Base-by-base conservation (phyloP, 2,113 vertebrate genomes). In the Anser brachyrhynchus region DNA sequence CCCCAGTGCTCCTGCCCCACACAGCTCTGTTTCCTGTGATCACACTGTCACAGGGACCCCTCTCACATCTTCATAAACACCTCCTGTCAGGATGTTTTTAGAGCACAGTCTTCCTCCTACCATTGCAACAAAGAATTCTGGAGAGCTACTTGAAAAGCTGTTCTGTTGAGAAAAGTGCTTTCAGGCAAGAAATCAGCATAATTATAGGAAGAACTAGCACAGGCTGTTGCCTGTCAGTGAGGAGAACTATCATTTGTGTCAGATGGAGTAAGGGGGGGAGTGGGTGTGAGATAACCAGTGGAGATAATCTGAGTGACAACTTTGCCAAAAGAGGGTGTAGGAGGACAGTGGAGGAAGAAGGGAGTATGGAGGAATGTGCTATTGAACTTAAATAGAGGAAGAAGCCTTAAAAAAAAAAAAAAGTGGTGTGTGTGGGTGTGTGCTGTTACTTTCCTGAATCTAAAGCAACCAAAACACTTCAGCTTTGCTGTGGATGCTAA, bases 1-100 rank as follows among this genome's bases (percentile, higher is more conserved):
- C 18, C 33, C 13, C 21, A 11, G 18, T 84, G 39, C 31, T 90
- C 59, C 58, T 87, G 61, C 33, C 39, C 19, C 28, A 17, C 39
- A 2, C 0, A 1, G 14, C 33, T 61, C 25, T 52, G 10, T 43
- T 54, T 62, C 9, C 43, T 82, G 54, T 9, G 43, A 11, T 61
- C 20, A 43, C 31, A 1, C 7, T 69, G 29, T 25, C 0, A 0
- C 2, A 13, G 26, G 13, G 41, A 69, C 9, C 20, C 26, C 16
- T 65, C 22, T 61, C 39, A 15, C 18, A 13, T 28, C 29, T 88
- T 90, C 18, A 3, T 49, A 79, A 73, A 76, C 37, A 58, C 72
- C 73, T 59, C 39, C 33, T 76, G 33, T 17, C 65, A 74, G n/a
- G 44, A 20, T 83, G 26, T 28, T 83, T 72, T 61, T 28, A 75